Base-by-base conservation (phyloP, 2,888 invertebrate genomes). In the Campopleginae sp. region DNA sequence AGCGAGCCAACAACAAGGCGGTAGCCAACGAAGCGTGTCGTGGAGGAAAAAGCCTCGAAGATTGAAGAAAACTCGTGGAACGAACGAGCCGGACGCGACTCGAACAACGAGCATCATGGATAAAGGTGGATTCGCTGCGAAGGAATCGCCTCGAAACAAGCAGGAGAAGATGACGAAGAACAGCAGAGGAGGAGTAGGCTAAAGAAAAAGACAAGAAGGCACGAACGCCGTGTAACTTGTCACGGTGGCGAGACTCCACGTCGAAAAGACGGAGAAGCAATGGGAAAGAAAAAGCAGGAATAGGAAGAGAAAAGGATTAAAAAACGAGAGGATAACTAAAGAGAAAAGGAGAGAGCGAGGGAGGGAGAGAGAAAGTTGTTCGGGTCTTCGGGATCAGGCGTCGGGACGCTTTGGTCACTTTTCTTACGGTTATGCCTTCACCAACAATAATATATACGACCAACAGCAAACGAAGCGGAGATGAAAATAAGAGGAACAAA, bases 1-100 rank as follows among this genome's bases (percentile, higher is more conserved):
- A 33, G 31, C 12, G 44, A 68, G 44, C 33, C 79, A 80, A 76
- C 80, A 80, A 66, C 74, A 77, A 83, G 63, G 76, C 19, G 46
- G 74, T 23, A 82, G 19, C 78, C 84, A 85, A 85, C 86, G 84
- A 87, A 86, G 82, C 87, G 83, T 88, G 86, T 83, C 87, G 81
- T 74, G 75, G 82, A 78, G 79, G 68, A 86, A 85, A 86, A 86
- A 83, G 83, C 70, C n/a, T 61, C 46, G 66, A 33, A 74, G 84
- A 86, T 87, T 84, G 85, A 84, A 86, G 78, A 79, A 82, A 82
- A 85, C 46, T 81, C 74, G 74, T 44, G 23, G 51, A 79, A 82
- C 19, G 68, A 78, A 78, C 51, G 81, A 76, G 77, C 19, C 61
- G 19, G 72, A 71, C 75, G 31, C 48, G 65, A n/a, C 51, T 23